Base-by-base conservation (phyloP, 1,140 invertebrate species). In the Stenopsyche tienmushanensis region DNA sequence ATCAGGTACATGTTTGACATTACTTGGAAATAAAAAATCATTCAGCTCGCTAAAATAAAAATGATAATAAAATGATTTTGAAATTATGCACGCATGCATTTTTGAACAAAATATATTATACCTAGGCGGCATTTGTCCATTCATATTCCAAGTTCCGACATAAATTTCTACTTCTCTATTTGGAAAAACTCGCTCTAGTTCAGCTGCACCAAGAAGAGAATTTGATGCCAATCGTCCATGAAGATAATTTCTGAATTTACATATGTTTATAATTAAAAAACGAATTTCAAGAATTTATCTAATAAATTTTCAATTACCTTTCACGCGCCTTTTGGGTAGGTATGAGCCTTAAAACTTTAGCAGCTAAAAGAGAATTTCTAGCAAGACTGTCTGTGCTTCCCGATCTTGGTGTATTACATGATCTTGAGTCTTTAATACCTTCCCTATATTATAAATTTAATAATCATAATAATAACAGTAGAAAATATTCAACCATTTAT, bases 81-180 rank as follows among this genome's bases (percentile, higher is more conserved):
- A 39, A 5, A 39, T 5, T 39, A 39, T n/a, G n/a, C n/a, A n/a
- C n/a, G 42, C 39, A 15, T 42, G 21, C 21, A 42, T 52, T 41
- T 59, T n/a, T n/a, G n/a, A n/a, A n/a, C n/a, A n/a, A n/a, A n/a
- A n/a, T n/a, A n/a, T n/a, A n/a, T 54, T 72, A 79, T 74, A 89
- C 85, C 84, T 93, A 17, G 88, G 87, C 47, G 88, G 87, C 66
- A 80, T 83, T 72, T 90, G 91, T 10, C 91, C 91, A 79, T 95
- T 95, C 93, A 97, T 96, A 77, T 98, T 98, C 95, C 95, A 98
- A 3, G 93, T 94, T 10, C 92, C 93, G 59, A 96, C 86, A 81
- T 94, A 96, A 66, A 98, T 88, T 69, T 85, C 89, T 0, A 97
- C 79, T 79, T 92, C 88, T 70, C 91, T 83, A 72, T 91, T 88